These are phyloP conservation scores for Xenops minutus DNA, from an alignment of 2,797 vertebrate genomes.

Conservation along the genomic window DNA sequence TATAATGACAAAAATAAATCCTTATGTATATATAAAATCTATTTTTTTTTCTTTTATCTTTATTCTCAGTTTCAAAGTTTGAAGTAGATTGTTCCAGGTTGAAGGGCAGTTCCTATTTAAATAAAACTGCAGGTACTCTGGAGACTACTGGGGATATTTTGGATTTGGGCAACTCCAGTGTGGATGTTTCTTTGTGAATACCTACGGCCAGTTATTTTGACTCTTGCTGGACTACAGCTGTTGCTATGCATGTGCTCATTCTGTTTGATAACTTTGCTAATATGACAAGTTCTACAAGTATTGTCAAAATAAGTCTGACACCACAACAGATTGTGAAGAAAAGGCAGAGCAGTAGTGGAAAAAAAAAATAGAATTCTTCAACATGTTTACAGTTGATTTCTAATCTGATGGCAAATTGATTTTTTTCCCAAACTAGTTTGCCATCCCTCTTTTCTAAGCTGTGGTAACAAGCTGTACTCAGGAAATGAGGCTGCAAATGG, in stretches of 20 bases:
- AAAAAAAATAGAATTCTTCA: conserved; percentile 53
- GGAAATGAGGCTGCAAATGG: not conserved
- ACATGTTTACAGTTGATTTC: conserved; percentile 62
- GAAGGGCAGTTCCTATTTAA: not conserved
- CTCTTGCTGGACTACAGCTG: conserved; percentile 50
- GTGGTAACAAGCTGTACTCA: not conserved
- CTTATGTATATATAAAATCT: not conserved
- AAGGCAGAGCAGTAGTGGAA: conserved; percentile 52
- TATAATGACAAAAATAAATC: not conserved
- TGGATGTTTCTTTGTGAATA: not conserved
- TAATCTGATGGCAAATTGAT: conserved; percentile 59
- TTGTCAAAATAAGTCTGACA: conserved; percentile 72
- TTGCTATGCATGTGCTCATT: not conserved
- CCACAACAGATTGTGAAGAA: conserved; percentile 62
- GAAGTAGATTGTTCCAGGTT: not conserved
- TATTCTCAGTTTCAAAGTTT: not conserved
- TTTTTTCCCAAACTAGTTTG: conserved; percentile 47
- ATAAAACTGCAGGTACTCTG: not conserved
- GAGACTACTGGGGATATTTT: not conserved
- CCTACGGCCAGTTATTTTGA: not conserved
- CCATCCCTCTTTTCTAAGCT: not conserved
- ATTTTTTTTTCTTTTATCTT: not conserved
- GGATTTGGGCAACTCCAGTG: not conserved
- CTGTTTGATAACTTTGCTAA: conserved; percentile 49
- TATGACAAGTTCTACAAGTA: conserved; percentile 61